phyloP scores from a whole-genome alignment of 2,113 vertebrate species.

The Rhabdomys dilectus region DNA sequence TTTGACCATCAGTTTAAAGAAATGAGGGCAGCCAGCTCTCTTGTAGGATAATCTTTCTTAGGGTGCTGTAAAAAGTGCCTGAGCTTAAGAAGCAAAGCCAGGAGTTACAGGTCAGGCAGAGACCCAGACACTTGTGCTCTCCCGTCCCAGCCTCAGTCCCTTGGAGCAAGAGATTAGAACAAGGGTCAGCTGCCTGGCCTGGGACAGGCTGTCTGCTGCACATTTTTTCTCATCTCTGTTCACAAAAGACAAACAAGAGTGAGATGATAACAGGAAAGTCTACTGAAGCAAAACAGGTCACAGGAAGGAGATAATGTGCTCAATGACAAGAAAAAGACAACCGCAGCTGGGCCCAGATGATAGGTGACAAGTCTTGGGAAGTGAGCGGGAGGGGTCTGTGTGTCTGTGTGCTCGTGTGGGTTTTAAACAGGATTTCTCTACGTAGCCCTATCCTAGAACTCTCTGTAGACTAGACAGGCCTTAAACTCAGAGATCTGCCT shows the following conservation, averaged over 20 bases:
- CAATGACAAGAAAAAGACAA: slow-evolving; percentile 53
- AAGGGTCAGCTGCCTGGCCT: not conserved
- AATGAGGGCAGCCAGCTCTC: not conserved
- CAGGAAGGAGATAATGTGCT: slow-evolving; percentile 38
- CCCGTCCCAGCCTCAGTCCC: not conserved
- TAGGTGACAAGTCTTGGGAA: not conserved
- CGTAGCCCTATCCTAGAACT: not conserved
- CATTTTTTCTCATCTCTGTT: not conserved
- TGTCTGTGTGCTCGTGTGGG: no score
- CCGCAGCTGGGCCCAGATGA: not conserved
- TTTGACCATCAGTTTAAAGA: not conserved
- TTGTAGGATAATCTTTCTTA: not conserved
- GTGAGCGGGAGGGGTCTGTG: not conserved
- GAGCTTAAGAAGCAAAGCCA: not conserved
- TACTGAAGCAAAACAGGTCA: slow-evolving; percentile 76
- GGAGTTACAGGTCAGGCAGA: no score
- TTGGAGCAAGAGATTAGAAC: not conserved
- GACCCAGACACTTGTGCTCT: not conserved
- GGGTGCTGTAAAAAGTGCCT: not conserved
- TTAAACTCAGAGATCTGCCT: not conserved
- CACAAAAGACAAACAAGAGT: slow-evolving; percentile 62
- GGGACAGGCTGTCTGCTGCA: not conserved
- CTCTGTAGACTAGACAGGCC: not conserved
- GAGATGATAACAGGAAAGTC: slow-evolving; percentile 19
- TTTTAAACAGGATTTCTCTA: not conserved